These are phyloP conservation scores for Ashinkailepas kermadecensis DNA, from an alignment of 2,888 invertebrate genomes.

Conservation along the genomic window DNA sequence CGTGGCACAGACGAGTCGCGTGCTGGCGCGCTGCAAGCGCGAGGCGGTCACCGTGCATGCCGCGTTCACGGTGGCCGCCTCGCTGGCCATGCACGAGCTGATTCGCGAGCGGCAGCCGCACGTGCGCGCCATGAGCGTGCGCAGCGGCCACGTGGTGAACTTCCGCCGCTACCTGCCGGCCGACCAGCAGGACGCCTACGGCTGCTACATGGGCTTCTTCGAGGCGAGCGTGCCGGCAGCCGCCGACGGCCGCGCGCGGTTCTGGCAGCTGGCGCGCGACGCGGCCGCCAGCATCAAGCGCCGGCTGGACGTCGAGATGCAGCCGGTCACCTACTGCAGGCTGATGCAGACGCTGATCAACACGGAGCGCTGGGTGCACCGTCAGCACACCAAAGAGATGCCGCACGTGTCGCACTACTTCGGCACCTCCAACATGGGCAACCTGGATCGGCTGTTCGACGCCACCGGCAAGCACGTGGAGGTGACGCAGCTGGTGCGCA, in stretches of 20 bases:
- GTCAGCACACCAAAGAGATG: slow-evolving; percentile 25
- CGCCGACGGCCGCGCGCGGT: slow-evolving; percentile 26
- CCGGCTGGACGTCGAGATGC: slow-evolving; percentile 29
- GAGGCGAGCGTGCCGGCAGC: slow-evolving; percentile 28
- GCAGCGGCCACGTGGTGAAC: slow-evolving; percentile 33
- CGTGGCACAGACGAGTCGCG: slow-evolving; percentile 28
- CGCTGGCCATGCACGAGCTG: slow-evolving; percentile 31
- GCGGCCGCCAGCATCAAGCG: background rate
- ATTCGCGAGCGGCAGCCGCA: slow-evolving; percentile 24
- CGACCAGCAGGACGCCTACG: slow-evolving; percentile 28
- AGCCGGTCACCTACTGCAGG: slow-evolving; percentile 28
- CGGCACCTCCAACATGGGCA: slow-evolving; percentile 34
- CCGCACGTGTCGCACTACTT: slow-evolving; percentile 34
- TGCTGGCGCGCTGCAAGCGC: slow-evolving; percentile 31
- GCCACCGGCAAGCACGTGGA: slow-evolving; percentile 32
- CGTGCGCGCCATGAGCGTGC: slow-evolving; percentile 25
- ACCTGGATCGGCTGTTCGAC: slow-evolving; percentile 30
- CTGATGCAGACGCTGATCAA: slow-evolving; percentile 31
- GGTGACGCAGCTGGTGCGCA: slow-evolving; percentile 31
- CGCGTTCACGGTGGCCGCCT: slow-evolving; percentile 34
- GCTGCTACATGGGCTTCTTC: slow-evolving; percentile 33
- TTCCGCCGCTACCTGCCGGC: slow-evolving; percentile 33
- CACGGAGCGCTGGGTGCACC: slow-evolving; percentile 24
- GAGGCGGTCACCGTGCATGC: slow-evolving; percentile 33
- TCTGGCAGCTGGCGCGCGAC: slow-evolving; percentile 33